Evolutionary conservation across 2,888 invertebrate species (phyloP), one percentile per base, ranked within the genome.

Genomic region (Laothoe populi): DNA sequence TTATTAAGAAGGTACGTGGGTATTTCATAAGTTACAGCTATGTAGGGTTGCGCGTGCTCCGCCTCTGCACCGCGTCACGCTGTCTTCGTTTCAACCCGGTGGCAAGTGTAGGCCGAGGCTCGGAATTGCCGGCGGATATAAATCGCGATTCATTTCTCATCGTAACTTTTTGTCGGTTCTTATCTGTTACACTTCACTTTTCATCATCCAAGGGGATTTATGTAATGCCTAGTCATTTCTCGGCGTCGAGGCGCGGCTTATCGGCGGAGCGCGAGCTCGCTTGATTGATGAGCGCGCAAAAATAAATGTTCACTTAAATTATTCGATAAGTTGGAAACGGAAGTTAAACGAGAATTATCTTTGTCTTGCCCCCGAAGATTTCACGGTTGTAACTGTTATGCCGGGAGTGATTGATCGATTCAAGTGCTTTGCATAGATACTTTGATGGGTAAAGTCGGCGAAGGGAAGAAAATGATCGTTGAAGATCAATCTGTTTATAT

Each of bases 161-260:
- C 92, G 93, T 88, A 93, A 93, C 91, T 93, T 93, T 93, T 93
- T 93, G 93, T 92, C 92, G 93, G 93, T 92, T 91, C 93, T 93
- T 93, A 93, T 93, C 93, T 93, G 93, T 93, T 91, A 93, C 90
- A 93, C 93, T 93, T 93, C 93, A 93, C 92, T 93, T 93, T 93
- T 93, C 93, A 93, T 93, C 93, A 93, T 93, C 93, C 93, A 83
- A 93, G 87, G 93, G 93, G 93, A 93, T 93, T 93, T 93, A 93
- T 93, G 93, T 93, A 93, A 93, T 93, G 93, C 93, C 92, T 93
- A 93, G 93, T 93, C 93, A 93, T 93, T 93, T 93, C 93, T 93
- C 93, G 92, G 92, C 93, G 93, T 93, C 93, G 92, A 87, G 90
- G 83, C 89, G 87, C 81, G 90, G 90, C 90, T 92, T 92, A 90